Evolutionary conservation across 2,797 vertebrate species (phyloP).

Genomic region (Allobates femoralis): DNA sequence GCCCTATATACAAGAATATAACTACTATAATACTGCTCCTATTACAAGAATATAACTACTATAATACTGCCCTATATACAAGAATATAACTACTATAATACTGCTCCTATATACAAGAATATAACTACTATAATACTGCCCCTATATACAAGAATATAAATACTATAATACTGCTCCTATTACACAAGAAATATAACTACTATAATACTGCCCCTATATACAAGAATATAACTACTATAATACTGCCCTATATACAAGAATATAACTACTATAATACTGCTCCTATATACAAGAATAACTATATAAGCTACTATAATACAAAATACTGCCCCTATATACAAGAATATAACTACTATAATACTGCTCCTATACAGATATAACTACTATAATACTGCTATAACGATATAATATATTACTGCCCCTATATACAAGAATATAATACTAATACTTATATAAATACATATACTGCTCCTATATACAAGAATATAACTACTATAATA

Average conservation of each 20-base stretch:
- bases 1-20: background rate
- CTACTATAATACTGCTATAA: background rate
- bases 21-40: background rate
- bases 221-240: background rate
- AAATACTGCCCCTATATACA: background rate
- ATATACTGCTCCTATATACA: background rate
- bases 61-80: background rate
- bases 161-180: background rate
- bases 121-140: conserved; percentile 1
- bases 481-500: too few species aligned
- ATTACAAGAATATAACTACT: background rate
- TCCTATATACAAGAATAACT: background rate
- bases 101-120: background rate
- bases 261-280: background rate
- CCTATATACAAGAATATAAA: background rate
- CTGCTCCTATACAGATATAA: too few species aligned
- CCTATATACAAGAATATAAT: background rate
- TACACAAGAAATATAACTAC: background rate
- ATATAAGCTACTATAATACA: background rate
- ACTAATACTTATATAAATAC: too few species aligned
- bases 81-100: conserved; percentile 7
- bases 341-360: conserved; percentile 6
- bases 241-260: too few species aligned
- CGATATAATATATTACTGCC: background rate
- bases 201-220: background rate